Conservation (phyloP, 1,140 invertebrate genomes). For the Lasioglossum albipes region DNA sequence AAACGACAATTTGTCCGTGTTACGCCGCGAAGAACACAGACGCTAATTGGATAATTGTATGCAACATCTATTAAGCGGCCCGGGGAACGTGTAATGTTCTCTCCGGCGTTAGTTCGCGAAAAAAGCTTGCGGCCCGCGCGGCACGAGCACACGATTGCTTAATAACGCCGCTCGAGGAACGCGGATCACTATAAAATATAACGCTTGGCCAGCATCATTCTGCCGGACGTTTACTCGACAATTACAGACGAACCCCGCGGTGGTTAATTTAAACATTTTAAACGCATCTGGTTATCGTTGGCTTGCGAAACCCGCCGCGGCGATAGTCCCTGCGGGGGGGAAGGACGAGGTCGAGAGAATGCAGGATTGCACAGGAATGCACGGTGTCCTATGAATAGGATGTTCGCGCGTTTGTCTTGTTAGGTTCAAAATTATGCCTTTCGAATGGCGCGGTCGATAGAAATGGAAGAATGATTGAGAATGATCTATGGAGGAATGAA, state of each 20-base stretch:
- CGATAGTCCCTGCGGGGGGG: background rate
- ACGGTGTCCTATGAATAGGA: background rate
- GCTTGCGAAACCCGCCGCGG: no score
- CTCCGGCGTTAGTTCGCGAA: background rate
- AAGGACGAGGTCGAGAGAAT: no score
- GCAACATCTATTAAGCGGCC: constrained; percentile 38
- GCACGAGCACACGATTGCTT: constrained; percentile 8
- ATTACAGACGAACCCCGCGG: background rate
- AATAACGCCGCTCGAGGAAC: constrained; percentile 6
- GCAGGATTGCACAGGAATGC: background rate
- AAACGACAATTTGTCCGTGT: constrained; percentile 40
- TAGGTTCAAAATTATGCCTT: no score
- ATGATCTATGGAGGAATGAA: no score
- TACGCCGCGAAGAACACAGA: constrained; percentile 17
- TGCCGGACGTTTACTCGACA: background rate
- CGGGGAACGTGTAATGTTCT: constrained; percentile 9
- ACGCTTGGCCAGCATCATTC: background rate
- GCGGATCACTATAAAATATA: background rate
- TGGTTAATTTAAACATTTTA: constrained; percentile 6
- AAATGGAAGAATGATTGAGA: no score
- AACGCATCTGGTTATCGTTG: background rate
- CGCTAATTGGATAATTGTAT: constrained; percentile 47
- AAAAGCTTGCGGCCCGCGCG: background rate
- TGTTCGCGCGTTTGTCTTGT: no score
- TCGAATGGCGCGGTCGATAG: no score